A percentile compares a stretch with the other conserved stretches of the same genome.
These are phyloP conservation scores for Rhingia rostrata DNA, from an alignment of 2,888 invertebrate species.

Conservation along the genomic window DNA sequence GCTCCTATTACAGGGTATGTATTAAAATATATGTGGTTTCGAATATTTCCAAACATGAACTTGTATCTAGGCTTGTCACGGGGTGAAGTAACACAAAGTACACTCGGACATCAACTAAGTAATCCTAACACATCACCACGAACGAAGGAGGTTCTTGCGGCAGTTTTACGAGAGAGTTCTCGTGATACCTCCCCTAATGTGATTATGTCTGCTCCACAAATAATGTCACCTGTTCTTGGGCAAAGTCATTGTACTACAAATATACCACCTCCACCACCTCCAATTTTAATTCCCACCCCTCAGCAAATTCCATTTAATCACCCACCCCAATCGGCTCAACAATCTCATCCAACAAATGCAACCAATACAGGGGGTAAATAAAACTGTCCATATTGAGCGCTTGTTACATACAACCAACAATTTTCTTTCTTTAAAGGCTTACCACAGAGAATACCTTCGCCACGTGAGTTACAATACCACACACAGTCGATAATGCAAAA, in stretches of 20 bases:
- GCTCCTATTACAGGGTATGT: constrained; percentile 88
- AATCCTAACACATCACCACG: constrained; percentile 82
- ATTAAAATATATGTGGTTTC: neutral
- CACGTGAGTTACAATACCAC: constrained; percentile 92
- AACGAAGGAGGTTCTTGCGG: constrained; percentile 77
- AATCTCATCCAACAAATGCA: constrained; percentile 25
- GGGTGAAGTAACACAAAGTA: constrained; percentile 90
- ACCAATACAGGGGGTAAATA: constrained; percentile 34
- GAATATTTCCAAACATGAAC: constrained; percentile 24
- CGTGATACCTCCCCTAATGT: constrained; percentile 72
- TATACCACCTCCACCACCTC: constrained; percentile 53
- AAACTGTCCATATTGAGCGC: neutral
- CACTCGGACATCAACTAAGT: constrained; percentile 89
- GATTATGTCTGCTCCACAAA: constrained; percentile 58
- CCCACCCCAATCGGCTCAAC: constrained; percentile 36
- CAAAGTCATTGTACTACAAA: constrained; percentile 62
- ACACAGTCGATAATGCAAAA: constrained; percentile 94
- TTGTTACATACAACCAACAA: neutral
- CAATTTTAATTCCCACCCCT: constrained; percentile 53
- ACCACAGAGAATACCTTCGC: constrained; percentile 90
- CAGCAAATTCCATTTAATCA: constrained; percentile 58
- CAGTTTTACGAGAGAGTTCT: constrained; percentile 77
- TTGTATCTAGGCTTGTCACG: constrained; percentile 86
- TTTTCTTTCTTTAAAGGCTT: constrained; percentile 83
- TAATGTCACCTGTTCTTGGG: constrained; percentile 68